Evolutionary conservation across 2,888 invertebrate genomes (phyloP).

Genomic region (Proisotoma minuta): DNA sequence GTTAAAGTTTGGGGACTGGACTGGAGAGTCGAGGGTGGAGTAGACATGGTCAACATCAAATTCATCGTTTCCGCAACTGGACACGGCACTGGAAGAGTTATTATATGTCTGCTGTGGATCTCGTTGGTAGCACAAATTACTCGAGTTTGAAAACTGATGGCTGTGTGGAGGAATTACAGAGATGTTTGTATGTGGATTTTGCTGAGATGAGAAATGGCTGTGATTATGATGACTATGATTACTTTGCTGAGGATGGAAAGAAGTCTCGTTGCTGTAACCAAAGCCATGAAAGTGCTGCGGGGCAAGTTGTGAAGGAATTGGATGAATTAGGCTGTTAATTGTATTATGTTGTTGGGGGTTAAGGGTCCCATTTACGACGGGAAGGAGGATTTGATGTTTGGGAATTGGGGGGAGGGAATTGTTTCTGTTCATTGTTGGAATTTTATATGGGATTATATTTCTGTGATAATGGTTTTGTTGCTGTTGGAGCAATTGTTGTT

Average conservation of each 20-base stretch:
- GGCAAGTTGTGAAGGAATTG: conserved; percentile 35
- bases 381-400: conserved; percentile 25
- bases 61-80: conserved; percentile 36
- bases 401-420: conserved; percentile 20
- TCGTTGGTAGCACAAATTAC: conserved; percentile 8
- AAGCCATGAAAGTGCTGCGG: conserved; percentile 37
- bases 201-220: conserved; percentile 9
- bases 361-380: conserved; percentile 9
- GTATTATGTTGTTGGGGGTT: conserved; percentile 9
- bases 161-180: conserved; percentile 12
- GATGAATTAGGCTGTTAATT: conserved; percentile 22
- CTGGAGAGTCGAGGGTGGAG: conserved; percentile 43
- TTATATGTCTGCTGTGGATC: conserved; percentile 33
- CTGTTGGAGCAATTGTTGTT: conserved; percentile 18
- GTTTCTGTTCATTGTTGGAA: conserved; percentile 30
- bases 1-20: conserved; percentile 27
- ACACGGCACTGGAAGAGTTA: conserved; percentile 43
- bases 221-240: conserved; percentile 23
- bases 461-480: conserved; percentile 21
- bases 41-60: conserved; percentile 46
- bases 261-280: conserved; percentile 35
- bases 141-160: conserved; percentile 8
- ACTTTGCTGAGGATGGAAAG: conserved; percentile 17
- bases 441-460: conserved; percentile 24
- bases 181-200: conserved; percentile 10